Base-by-base conservation (phyloP, 35 echinoderm and acorn worm species). In the Apostichopus japonicus region DNA sequence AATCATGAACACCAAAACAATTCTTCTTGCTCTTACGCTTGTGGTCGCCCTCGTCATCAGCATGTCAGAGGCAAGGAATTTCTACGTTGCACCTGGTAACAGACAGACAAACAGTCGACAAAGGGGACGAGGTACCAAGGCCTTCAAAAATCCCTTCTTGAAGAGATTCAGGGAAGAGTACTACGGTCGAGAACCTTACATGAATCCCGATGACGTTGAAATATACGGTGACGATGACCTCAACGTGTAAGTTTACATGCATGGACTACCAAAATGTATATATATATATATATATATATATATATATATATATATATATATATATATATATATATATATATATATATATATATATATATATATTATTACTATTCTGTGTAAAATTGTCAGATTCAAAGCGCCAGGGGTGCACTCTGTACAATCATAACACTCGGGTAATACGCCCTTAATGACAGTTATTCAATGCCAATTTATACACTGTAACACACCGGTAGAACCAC, bases 1-100 rank as follows among this genome's bases (percentile, higher is more conserved):
- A 56, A 88, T 73, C 58, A 88, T 88, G 86, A 88, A 88, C 61
- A 88, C 86, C 86, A 88, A 73, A 63, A 88, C 86, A 51, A 61
- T 88, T 19, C 86, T 88, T 9, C 86, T 88, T 5, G 86, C 61
- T 19, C 65, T 88, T 17, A 44, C 86, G 22, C 86, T 88, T 73
- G 86, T 88, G 9, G 54, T 88, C 59, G 86, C 86, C 16, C 86
- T 88, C 59, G 86, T 70, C 86, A 88, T 88, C 24, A 88, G 86
- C 86, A 88, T 61, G 16, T 88, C 59, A 4, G 86, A 88, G 23
- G 86, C 86, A 65, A 22, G 86, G 62, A 88, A 88, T 63, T 88
- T 63, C 86, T 88, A 88, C 23, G 56, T 25, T 21, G 86, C 86
- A 8, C 59, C 25, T 19, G 58, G 58, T 16, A 71, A 73, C 59